Evolutionary conservation across 2,797 vertebrate species (phyloP).

Genomic region (Sebastes nivosus): DNA sequence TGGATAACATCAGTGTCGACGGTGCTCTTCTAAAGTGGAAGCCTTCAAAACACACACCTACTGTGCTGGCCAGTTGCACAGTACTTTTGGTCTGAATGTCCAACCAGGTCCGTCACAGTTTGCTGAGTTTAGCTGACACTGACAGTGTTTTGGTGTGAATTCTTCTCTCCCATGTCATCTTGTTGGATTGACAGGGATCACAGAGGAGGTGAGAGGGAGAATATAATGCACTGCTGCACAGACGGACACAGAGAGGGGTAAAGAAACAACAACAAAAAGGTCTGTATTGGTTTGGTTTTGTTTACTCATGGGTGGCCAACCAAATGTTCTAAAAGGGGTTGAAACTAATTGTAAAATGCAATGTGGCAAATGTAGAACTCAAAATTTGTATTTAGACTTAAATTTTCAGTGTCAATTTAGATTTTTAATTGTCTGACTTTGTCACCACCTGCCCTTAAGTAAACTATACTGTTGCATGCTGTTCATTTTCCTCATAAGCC

Average conservation of each 20-base stretch:
- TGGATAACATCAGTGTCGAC: neutral
- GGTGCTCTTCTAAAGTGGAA: neutral
- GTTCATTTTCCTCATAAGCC: conserved; percentile 1
- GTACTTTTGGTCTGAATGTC: conserved; percentile 23
- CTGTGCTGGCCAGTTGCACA: conserved; percentile 1
- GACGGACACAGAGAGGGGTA: neutral
- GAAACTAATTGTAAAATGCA: neutral
- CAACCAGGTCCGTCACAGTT: conserved; percentile 41
- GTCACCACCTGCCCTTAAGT: neutral
- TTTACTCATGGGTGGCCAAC: neutral
- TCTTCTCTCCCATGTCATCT: conserved; percentile 23
- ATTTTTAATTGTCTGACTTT: neutral
- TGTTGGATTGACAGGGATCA: conserved; percentile 47
- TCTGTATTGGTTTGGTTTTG: neutral
- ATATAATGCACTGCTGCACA: conserved; percentile 39
- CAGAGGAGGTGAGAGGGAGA: conserved; percentile 34
- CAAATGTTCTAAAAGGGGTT: neutral
- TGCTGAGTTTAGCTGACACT: conserved; percentile 41
- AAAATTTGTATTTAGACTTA: neutral
- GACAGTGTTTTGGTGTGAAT: conserved; percentile 45
- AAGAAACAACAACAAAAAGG: neutral
- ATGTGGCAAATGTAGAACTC: neutral
- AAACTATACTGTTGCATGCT: neutral
- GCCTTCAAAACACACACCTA: conserved; percentile 5
- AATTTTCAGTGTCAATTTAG: neutral